Evolutionary conservation across 2,797 vertebrate species (phyloP).

Genomic region (Myioborus melanocephalus): DNA sequence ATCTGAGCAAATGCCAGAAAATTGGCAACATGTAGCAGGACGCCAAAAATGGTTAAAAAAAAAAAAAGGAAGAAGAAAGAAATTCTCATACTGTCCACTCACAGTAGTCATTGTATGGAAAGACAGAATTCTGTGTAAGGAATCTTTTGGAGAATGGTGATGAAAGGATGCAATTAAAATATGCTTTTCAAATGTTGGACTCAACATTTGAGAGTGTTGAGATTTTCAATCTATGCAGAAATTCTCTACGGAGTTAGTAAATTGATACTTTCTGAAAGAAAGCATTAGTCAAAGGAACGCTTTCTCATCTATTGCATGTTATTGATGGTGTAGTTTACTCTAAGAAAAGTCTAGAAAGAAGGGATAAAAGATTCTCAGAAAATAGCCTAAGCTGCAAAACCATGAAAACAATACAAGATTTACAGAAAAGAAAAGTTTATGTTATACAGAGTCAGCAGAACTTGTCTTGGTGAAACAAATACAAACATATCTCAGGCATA

Average conservation of each 20-base stretch:
- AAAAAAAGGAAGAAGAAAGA: not conserved
- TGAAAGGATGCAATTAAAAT: conserved; percentile 53
- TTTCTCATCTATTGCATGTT: not conserved
- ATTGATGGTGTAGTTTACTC: not conserved
- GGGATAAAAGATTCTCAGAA: not conserved
- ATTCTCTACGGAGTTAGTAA: not conserved
- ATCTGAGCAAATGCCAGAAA: not conserved
- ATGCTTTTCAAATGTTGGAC: not conserved
- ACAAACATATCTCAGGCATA: not conserved
- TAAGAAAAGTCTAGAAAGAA: not conserved
- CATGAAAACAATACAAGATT: not conserved
- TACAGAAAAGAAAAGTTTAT: not conserved
- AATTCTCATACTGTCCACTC: not conserved
- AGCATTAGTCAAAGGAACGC: not conserved
- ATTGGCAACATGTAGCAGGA: not conserved
- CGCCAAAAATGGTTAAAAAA: not conserved
- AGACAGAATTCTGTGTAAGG: conserved; percentile 11
- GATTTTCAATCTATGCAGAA: conserved; percentile 56
- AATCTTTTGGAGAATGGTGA: conserved; percentile 36
- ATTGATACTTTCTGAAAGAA: conserved; percentile 17
- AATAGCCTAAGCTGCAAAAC: not conserved
- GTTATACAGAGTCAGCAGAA: not conserved
- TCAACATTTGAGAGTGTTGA: conserved; percentile 20
- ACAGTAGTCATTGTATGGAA: not conserved
- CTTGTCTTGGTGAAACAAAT: not conserved